Evolutionary conservation across 2,113 vertebrate species (phyloP).

Genomic region (Pavo muticus): DNA sequence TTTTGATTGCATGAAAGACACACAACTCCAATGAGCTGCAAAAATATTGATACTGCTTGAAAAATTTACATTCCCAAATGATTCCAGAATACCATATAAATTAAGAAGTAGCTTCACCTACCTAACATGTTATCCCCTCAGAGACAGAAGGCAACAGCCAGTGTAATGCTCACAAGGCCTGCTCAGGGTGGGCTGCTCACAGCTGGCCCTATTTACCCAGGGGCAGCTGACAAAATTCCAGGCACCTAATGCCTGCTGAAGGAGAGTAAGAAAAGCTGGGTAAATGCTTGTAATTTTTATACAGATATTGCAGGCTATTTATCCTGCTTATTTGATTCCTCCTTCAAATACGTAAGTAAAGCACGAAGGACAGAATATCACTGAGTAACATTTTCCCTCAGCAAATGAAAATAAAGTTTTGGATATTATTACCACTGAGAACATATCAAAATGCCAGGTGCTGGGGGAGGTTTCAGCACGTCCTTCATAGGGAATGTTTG

Average conservation of each 20-base stretch:
- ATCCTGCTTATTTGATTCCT: not conserved
- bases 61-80: not conserved
- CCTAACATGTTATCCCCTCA: not conserved
- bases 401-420: not conserved
- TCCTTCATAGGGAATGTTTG: not conserved
- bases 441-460: not conserved
- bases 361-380: not conserved
- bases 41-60: not conserved
- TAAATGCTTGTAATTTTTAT: not conserved
- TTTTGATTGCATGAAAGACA: not conserved
- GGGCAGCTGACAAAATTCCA: not conserved
- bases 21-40: not conserved
- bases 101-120: not conserved
- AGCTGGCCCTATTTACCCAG: not conserved
- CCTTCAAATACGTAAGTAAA: not conserved
- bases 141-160: not conserved
- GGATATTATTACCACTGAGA: not conserved
- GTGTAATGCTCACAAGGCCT: not conserved
- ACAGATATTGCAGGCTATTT: not conserved
- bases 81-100: not conserved
- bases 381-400: not conserved
- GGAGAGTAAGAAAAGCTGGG: not conserved
- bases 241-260: not conserved
- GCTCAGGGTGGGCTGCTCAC: not conserved
- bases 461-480: not conserved